phyloP scores from a whole-genome alignment of 2,888 invertebrate genomes.

The Sepioteuthis lessoniana region DNA sequence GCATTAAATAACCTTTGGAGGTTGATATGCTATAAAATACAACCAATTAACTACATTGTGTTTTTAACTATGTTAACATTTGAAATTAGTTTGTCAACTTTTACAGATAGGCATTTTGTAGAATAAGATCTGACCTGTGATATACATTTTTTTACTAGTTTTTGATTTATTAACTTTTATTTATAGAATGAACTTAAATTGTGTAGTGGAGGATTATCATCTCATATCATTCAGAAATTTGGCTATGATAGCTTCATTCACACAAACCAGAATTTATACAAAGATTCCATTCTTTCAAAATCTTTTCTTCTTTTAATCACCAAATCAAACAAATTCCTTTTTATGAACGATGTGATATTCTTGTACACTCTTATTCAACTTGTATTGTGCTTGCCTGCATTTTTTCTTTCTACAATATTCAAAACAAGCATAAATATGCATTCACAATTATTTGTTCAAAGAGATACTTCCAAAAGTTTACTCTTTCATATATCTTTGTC shows the following conservation, averaged over 20 bases:
- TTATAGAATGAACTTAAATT: too few relatives aligned
- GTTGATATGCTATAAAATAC: too few relatives aligned
- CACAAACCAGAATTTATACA: neutral
- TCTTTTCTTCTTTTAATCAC: neutral
- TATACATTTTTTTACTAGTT: too few relatives aligned
- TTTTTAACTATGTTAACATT: too few relatives aligned
- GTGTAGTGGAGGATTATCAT: neutral
- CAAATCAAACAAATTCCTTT: neutral
- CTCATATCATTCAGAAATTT: neutral
- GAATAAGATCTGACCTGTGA: too few relatives aligned
- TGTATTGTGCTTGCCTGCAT: neutral
- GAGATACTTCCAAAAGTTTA: neutral
- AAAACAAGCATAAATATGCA: constrained; percentile 33
- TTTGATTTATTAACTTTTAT: too few relatives aligned
- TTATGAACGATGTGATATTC: neutral
- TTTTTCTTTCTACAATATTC: neutral
- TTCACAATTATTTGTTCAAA: neutral
- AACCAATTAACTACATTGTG: too few relatives aligned
- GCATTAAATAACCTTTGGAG: too few relatives aligned
- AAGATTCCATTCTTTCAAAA: neutral
- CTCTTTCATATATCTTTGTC: neutral
- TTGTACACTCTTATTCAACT: neutral
- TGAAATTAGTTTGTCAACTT: too few relatives aligned
- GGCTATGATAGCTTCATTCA: neutral
- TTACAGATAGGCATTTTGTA: too few relatives aligned